phyloP scores from a whole-genome alignment of 2,888 invertebrate species.

The Mechanitis messenoides region DNA sequence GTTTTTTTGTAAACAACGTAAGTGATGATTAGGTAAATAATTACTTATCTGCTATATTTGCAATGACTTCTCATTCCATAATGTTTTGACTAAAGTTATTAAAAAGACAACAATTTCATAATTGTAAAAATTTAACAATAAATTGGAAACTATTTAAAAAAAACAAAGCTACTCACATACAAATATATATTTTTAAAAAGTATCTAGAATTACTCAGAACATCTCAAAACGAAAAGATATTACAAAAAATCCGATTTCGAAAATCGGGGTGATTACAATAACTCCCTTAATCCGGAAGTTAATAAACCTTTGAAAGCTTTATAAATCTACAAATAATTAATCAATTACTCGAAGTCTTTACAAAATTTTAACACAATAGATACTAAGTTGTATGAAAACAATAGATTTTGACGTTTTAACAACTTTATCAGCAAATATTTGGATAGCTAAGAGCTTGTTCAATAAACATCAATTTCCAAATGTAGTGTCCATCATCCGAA shows the following conservation, averaged over 20 bases:
- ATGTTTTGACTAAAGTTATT: not conserved
- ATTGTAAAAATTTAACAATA: too few relatives aligned
- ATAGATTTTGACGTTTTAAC: not conserved
- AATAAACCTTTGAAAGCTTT: not conserved
- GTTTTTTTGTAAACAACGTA: not conserved
- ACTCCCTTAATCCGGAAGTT: too few relatives aligned
- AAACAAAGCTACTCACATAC: too few relatives aligned
- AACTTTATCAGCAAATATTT: not conserved
- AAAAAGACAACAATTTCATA: too few relatives aligned
- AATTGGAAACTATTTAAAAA: too few relatives aligned
- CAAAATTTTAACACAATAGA: not conserved
- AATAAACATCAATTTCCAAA: slow-evolving; percentile 7
- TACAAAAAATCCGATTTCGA: too few relatives aligned
- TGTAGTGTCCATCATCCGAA: slow-evolving; percentile 17
- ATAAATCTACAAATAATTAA: not conserved
- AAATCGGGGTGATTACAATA: too few relatives aligned
- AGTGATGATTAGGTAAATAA: too few relatives aligned
- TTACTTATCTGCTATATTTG: not conserved
- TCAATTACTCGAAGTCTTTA: not conserved
- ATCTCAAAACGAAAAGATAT: too few relatives aligned
- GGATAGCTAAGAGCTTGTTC: not conserved
- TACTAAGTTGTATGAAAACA: not conserved
- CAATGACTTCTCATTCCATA: not conserved
- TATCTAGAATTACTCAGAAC: too few relatives aligned
- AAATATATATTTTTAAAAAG: too few relatives aligned